Base-by-base conservation (phyloP, 2,797 vertebrate genomes). In the Acrossocheilus wenchowensis region DNA sequence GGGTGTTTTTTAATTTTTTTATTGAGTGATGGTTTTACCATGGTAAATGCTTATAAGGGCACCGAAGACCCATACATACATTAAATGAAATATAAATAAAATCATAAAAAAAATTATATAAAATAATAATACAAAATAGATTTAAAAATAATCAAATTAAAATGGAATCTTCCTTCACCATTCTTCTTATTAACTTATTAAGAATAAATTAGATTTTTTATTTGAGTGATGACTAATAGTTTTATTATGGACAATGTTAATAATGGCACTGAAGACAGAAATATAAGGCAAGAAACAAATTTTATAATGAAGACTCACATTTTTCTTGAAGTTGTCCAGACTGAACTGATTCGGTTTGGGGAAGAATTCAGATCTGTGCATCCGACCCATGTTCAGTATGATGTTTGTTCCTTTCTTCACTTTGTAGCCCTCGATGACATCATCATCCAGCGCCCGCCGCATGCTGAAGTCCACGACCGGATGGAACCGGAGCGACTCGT, bases 391-490 rank as follows among this genome's bases (percentile, higher is more conserved):
- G 66, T 99, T 99, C 79, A 99, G 94, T 78, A 99, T 99, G 75
- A 99, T 97, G 26, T 99, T 99, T 0, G 98, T 99, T 52, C 98
- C 98, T 89, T 96, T 98, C 3, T 96, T 96, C 17, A 99, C 96
- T 0, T 92, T 94, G 92, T 97, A 97, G 83, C 98, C 98, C 0
- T 98, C 97, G 0, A 98, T 98, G 88, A 98, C 81, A 64, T 99
- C 98, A 52, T 99, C 97, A 21, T 94, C 93, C 54, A 99, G 90
- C 2, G 97, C 96, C 72, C 93, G 96, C 7, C 98, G 90, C 98
- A 99, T 99, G 87, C 96, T 96, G 92, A 98, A 89, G 88, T 97
- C 96, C 92, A 99, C 97, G 0, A 99, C 97, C 0, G 98, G 97
- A 91, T 99, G 97, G 90, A 97, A 98, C 2, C 97, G 95, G 92